Percentiles rank a stretch among this genome's conserved stretches.
These are phyloP conservation scores for Amazona guildingii DNA, from an alignment of 2,113 vertebrate species.

Conservation along the genomic window DNA sequence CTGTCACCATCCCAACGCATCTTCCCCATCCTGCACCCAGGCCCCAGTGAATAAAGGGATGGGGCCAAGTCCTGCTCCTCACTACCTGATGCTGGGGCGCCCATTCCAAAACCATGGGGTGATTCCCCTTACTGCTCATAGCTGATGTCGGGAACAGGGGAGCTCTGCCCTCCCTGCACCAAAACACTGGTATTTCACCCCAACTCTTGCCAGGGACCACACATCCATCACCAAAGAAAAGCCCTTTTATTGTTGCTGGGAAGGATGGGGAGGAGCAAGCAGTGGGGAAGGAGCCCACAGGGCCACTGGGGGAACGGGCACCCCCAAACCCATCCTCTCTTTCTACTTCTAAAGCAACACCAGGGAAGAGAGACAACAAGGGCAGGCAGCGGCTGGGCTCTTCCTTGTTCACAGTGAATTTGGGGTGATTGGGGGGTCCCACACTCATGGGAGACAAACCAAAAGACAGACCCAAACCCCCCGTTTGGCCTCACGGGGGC, in stretches of 20 bases:
- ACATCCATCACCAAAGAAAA: slow-evolving; percentile 19
- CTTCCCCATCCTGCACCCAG: accelerated
- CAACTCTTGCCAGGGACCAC: neutral
- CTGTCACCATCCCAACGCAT: accelerated
- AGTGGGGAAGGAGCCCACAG: neutral
- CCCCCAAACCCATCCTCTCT: neutral
- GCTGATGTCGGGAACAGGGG: neutral
- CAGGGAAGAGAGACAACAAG: neutral
- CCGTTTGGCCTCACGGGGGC: neutral
- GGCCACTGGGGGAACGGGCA: neutral
- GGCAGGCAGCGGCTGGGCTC: neutral
- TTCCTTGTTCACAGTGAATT: slow-evolving; percentile 47
- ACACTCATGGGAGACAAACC: neutral
- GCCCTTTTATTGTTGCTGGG: slow-evolving; percentile 37
- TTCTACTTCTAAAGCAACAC: neutral
- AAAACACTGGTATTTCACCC: neutral
- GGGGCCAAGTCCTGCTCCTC: neutral
- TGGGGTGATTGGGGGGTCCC: neutral
- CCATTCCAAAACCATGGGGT: accelerated
- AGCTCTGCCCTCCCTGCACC: neutral
- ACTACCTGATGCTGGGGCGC: neutral
- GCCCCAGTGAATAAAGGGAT: neutral
- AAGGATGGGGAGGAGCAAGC: neutral
- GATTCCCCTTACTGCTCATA: neutral
- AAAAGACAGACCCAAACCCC: neutral